Percentiles rank a stretch among this genome's conserved stretches.
These are phyloP conservation scores for Coccyzus lansbergi DNA, from an alignment of 2,797 vertebrate genomes.

Conservation along the genomic window DNA sequence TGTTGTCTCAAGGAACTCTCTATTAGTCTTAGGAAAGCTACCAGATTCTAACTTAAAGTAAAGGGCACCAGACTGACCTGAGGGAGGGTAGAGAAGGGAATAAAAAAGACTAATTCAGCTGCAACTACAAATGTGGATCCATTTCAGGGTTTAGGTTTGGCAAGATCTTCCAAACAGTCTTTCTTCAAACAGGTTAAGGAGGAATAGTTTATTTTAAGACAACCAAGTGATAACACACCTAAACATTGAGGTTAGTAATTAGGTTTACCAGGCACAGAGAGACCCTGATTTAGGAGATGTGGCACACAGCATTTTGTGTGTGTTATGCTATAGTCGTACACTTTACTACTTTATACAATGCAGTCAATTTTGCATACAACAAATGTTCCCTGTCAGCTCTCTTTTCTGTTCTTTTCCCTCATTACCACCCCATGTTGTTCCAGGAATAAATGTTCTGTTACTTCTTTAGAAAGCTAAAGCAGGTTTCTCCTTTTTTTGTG, in stretches of 20 bases:
- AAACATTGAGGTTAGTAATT: not conserved
- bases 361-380: not conserved
- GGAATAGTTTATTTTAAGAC: not conserved
- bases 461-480: not conserved
- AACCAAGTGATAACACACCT: not conserved
- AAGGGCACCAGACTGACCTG: not conserved
- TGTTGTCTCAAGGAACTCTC: not conserved
- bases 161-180: not conserved
- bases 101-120: not conserved
- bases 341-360: not conserved
- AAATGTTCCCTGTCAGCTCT: not conserved
- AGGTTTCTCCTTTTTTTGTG: not conserved
- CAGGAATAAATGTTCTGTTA: not conserved
- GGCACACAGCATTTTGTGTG: not conserved
- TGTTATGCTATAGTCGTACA: fast-evolving
- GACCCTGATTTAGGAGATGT: not conserved
- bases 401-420: not conserved
- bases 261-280: not conserved
- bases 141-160: not conserved
- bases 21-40: not conserved
- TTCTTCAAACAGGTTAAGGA: not conserved
- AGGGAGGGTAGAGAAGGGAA: not conserved
- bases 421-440: not conserved
- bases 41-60: not conserved
- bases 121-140: not conserved